Evolutionary conservation across 2,113 vertebrate species (phyloP).

Genomic region (Cyphomyrus discorhynchus): DNA sequence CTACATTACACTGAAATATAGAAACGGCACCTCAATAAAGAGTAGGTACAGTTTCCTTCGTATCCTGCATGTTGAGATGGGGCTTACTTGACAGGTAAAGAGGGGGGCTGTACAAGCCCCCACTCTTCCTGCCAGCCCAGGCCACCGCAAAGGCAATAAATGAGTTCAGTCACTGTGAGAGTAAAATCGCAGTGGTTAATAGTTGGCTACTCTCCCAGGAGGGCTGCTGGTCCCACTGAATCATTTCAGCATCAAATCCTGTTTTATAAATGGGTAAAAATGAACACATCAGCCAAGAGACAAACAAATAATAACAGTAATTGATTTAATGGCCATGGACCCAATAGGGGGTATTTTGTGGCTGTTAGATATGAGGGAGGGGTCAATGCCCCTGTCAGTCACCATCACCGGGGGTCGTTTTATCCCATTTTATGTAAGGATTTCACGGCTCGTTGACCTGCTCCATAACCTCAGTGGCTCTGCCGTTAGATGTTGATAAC

Average conservation of each 20-base stretch:
- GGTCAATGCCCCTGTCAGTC: background rate
- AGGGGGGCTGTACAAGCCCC: background rate
- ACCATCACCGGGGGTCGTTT: background rate
- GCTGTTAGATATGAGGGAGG: background rate
- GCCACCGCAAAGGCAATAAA: background rate
- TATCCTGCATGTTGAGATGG: background rate
- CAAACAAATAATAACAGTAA: background rate
- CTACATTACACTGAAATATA: background rate
- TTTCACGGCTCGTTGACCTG: background rate
- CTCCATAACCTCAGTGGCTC: background rate
- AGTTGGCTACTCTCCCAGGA: background rate
- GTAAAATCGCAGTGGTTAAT: background rate
- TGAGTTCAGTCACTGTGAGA: background rate
- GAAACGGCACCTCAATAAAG: background rate
- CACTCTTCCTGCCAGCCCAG: background rate
- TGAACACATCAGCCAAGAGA: background rate
- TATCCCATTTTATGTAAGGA: background rate
- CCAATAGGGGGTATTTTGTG: background rate
- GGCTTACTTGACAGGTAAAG: background rate
- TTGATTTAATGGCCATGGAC: background rate
- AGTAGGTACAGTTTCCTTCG: background rate
- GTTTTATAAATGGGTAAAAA: background rate
- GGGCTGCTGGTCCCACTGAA: background rate
- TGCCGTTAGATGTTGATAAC: background rate
- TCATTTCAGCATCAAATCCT: background rate